phyloP scores from a whole-genome alignment of 2,113 vertebrate species.

The Megaceryle maxima region DNA sequence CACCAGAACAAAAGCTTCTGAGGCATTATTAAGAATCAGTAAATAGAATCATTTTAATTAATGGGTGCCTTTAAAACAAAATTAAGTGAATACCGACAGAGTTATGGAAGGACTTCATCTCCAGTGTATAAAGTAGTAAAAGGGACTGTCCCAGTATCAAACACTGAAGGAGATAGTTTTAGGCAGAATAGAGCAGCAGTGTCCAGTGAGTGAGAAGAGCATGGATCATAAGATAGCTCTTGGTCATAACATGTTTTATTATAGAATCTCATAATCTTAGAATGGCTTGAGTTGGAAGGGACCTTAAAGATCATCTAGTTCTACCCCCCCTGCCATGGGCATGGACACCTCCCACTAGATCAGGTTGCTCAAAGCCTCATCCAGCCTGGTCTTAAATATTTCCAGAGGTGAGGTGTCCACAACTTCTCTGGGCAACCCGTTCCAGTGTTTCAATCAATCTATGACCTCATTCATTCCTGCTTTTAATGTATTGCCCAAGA shows the following conservation, averaged over 20 bases:
- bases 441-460: neutral
- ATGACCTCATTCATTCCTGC: neutral
- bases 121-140: neutral
- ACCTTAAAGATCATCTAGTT: too few relatives aligned
- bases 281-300: too few relatives aligned
- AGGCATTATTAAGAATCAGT: neutral
- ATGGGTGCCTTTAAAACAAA: neutral
- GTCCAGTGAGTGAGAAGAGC: neutral
- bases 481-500: neutral
- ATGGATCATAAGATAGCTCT: neutral
- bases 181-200: neutral
- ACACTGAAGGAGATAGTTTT: neutral
- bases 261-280: too few relatives aligned
- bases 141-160: neutral
- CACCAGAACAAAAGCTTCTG: constrained; percentile 4
- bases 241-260: neutral
- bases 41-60: constrained; percentile 22
- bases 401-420: too few relatives aligned
- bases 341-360: too few relatives aligned
- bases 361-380: too few relatives aligned
- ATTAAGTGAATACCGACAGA: neutral
- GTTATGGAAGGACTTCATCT: neutral
- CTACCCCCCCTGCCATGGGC: too few relatives aligned
- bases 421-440: too few relatives aligned
- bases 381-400: too few relatives aligned